Base-by-base conservation (phyloP, 2,113 vertebrate species). In the Taxidea taxus region DNA sequence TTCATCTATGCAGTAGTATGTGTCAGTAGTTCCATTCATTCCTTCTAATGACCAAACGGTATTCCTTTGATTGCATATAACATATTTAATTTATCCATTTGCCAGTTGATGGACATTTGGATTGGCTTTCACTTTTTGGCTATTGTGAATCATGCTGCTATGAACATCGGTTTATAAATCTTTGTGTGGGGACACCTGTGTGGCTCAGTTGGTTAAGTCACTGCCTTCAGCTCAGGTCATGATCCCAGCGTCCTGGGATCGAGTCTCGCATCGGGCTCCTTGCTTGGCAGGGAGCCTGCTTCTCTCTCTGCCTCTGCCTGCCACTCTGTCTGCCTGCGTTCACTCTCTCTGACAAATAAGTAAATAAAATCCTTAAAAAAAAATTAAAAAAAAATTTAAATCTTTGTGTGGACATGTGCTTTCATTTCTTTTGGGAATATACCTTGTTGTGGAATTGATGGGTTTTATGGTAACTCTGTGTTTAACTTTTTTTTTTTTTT, bases 401-500 rank as follows among this genome's bases (percentile, higher is more conserved):
- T 89, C 42, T 78, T 49, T 51, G n/a, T 49, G 75, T 72, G 62
- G 42, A 60, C 21, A 0, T 56, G 7, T 86, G 58, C 66, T 58
- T 68, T 81, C 16, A 42, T 82, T 84, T 94, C 47, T 81, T 31
- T 83, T 25, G 25, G 8, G 8, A 82, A 3, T 82, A 1, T 44
- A 34, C 15, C 72, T 49, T 18, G 42, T 39, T 75, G 54, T 75
- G 37, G 56, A n/a, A 42, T 78, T 64, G 21, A 54, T 80, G 47
- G 47, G 4, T 90, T 87, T 15, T 56, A 6, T 60, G 74, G 23
- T 90, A 82, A 70, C 47, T 74, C 16, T 42, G 1, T 21, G 21
- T 90, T 89, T 70, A 78, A 77, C 29, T 16, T 74, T 92, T 75
- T 80, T 66, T 29, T 13, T 29, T 20, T 23, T 64, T 64, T 64